Evolutionary conservation across 92 coral and sea anemone species (phyloP).

Genomic region (Epizoanthus fatuus): DNA sequence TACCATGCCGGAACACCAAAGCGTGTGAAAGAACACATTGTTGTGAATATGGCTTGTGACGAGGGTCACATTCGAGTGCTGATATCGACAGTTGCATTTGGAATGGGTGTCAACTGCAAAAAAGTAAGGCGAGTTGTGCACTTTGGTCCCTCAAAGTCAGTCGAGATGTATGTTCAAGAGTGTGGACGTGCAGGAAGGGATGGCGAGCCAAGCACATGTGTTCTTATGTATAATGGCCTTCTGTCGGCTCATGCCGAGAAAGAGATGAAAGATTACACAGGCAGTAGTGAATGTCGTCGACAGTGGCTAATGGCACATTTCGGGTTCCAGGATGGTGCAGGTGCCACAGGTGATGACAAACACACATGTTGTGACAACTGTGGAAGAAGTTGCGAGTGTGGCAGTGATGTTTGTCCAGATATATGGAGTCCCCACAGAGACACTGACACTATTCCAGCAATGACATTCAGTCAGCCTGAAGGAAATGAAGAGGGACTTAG

Average conservation of each 20-base stretch:
- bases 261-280: constrained; percentile 42
- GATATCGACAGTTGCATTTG: constrained; percentile 40
- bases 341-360: not conserved
- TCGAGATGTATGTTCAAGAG: constrained; percentile 46
- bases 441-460: too few relatives aligned
- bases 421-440: constrained; percentile 27
- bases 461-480: not conserved
- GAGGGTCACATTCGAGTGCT: constrained; percentile 33
- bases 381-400: constrained; percentile 16
- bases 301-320: constrained; percentile 38
- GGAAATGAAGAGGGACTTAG: constrained; percentile 44
- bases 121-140: constrained; percentile 34
- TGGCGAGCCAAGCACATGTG: constrained; percentile 25
- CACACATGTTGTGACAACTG: constrained; percentile 35
- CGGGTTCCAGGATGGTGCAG: constrained; percentile 11
- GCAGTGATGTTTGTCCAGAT: constrained; percentile 26
- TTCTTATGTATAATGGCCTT: constrained; percentile 41
- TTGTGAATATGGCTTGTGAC: constrained; percentile 13
- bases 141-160: constrained; percentile 44
- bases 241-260: constrained; percentile 17
- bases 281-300: constrained; percentile 33
- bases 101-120: constrained; percentile 53
- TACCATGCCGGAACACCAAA: constrained; percentile 39
- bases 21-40: constrained; percentile 36
- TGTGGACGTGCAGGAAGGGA: constrained; percentile 40